Base-by-base conservation (phyloP, 2,797 vertebrate species). In the Anguilla obscura region DNA sequence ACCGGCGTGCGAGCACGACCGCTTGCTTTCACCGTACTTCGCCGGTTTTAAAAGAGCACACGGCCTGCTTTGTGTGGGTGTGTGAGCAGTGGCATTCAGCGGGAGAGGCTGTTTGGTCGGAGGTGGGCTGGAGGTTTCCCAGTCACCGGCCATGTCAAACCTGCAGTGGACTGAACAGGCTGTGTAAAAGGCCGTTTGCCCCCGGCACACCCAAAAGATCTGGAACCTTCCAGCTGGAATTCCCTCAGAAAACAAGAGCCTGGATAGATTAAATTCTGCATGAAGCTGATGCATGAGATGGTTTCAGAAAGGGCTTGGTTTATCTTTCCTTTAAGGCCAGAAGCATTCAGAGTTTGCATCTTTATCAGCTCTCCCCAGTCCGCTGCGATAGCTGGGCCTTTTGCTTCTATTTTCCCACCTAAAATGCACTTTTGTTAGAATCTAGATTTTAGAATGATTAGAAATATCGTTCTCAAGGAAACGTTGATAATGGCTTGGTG, bases 351-450 rank as follows among this genome's bases (percentile, higher is more conserved):
- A 79, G 48, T 89, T 74, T 84, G 79, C 79, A 24, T 66, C 79
- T 85, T 88, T 88, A 88, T 88, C 85, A 86, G 74, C 48, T 69
- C 85, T 71, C 76, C 71, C 79, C 88, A 89, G 88, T 86, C 58
- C 50, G 14, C 87, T 80, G 33, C 24, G 40, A 24, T 86, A 52
- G 60, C 80, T 69, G 9, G 27, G 50, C 60, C 16, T 84, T 74
- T 56, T 45, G 18, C 16, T 86, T 79, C 84, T 82, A 76, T 86
- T 86, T 86, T 79, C 48, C 85, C 18, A 8, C 48, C 63, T 18
- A 84, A 86, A 58, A 86, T 86, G 45, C 33, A 54, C 50, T n/a
- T 86, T 74, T 45, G 63, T 84, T 16, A 10, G 50, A 21, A 33
- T 48, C 27, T 30, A 89, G 88, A 84, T 86, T 33, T 8, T 30